Base-by-base conservation (phyloP, 2,888 invertebrate genomes). In the Galerucella calmariensis region DNA sequence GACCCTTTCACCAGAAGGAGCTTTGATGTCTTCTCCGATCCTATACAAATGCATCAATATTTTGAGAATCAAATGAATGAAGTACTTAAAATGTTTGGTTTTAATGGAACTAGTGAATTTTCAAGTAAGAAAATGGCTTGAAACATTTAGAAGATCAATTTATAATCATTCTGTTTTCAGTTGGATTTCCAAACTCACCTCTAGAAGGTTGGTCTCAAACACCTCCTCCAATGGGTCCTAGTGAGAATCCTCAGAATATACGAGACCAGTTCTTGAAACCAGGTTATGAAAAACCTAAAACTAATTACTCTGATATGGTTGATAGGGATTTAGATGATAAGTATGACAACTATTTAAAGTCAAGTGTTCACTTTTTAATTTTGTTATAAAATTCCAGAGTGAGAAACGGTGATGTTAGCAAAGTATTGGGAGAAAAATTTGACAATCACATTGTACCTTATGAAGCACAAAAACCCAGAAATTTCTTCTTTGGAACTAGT, bases 51-150 rank as follows among this genome's bases (percentile, higher is more conserved):
- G 85, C 90, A 91, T 75, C 88, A 88, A 75, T 90, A 90, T 79
- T 91, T 92, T 80, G 91, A 92, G 82, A 87, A 89, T 10, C 90
- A 92, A 84, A 88, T 92, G 87, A 89, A 90, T 76, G 88, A 89
- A 69, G 87, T 92, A 75, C 82, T 92, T 79, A 90, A 88, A 76
- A 86, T 84, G 65, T 88, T 91, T 78, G 88, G 88, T n/a, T 79
- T 83, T 66, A 69, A 73, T 27, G 73, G 67, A 27, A 71, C 73
- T 77, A 77, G 67, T 58, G 67, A 74, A 66, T 72, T 81, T 80
- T 68, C 79, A 58, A 76, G 81, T 80, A 77, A 58, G 77, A 70
- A 16, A 20, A 66, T 20, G 20, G 12, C 14, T 44, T 56, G 9
- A 61, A 63, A 27, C 41, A 61, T 69, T 35, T n/a, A 14, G 12